These are phyloP conservation scores for Drosophila bocqueti DNA, from an alignment of 1,140 invertebrate species.

Conservation along the genomic window DNA sequence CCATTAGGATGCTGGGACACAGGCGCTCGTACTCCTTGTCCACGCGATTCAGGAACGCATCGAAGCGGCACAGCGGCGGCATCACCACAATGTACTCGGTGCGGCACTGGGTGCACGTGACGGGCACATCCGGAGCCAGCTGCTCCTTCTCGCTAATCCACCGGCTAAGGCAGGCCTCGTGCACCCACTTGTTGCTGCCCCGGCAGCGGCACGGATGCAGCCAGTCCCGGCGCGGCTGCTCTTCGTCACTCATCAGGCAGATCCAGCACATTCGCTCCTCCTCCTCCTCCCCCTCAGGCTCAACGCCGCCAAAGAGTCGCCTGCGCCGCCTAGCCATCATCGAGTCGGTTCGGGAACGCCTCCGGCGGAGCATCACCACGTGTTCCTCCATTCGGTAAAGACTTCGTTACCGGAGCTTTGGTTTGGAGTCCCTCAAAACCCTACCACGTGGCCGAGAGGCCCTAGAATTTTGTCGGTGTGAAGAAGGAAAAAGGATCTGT, in stretches of 20 bases:
- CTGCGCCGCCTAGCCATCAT: not conserved
- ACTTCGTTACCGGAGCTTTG: not conserved
- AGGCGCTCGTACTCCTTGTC: constrained; percentile 42
- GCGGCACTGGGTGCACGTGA: constrained; percentile 60
- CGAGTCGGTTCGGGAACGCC: not conserved
- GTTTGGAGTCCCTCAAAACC: not conserved
- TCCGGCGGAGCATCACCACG: not conserved
- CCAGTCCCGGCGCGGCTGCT: constrained; percentile 48
- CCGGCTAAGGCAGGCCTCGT: constrained; percentile 61
- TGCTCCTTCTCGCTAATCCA: constrained; percentile 68
- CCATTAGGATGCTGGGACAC: constrained; percentile 60
- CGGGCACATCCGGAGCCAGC: constrained; percentile 28
- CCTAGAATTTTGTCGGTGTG: not conserved
- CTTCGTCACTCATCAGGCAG: constrained; percentile 56
- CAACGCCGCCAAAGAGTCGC: constrained; percentile 22
- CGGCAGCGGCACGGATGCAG: constrained; percentile 69
- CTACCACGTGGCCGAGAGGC: too few species aligned
- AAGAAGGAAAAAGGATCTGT: not conserved
- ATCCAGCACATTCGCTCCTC: constrained; percentile 69
- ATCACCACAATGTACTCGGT: constrained; percentile 64
- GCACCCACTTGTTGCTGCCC: constrained; percentile 71
- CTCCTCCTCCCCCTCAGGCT: not conserved
- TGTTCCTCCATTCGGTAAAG: not conserved
- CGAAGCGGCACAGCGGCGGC: constrained; percentile 52
- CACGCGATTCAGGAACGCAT: constrained; percentile 37